Evolutionary conservation across 2,113 vertebrate genomes (phyloP), one percentile per base, ranked within the genome.

Genomic region (Siniperca knerii): DNA sequence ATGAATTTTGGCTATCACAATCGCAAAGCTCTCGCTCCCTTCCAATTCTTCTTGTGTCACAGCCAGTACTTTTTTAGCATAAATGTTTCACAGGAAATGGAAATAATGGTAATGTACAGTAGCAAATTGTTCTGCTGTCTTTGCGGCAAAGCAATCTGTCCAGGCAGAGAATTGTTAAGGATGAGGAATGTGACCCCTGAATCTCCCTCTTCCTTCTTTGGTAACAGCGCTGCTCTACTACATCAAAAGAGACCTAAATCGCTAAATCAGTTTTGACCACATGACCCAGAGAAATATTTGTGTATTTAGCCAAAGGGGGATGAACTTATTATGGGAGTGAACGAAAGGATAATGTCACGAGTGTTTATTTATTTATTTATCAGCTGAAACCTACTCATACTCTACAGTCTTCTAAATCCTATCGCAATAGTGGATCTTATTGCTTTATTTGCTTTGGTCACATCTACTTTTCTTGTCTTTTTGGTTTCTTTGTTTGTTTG

Each of bases 171-270:
- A 48, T 57, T 50, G 84, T 81, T 69, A 46, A 35, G 70, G 84
- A 90, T 40, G 58, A 92, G 79, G 93, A 91, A 92, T 92, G 86
- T 83, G 88, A 90, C 68, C 85, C 75, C 52, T 60, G 61, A 68
- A 82, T 81, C 76, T 84, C 52, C 83, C 25, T 72, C 42, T 87
- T 92, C 93, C 93, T 93, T 95, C 62, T 95, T 93, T 94, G 93
- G 93, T 92, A 92, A 75, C 67, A 71, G 70, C 23, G 4, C 83
- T 80, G 83, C 78, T 75, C 23, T 20, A 12, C 60, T 29, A 82
- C 84, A 86, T 91, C 81, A 91, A 88, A 88, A 77, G 67, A 73
- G 71, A 48, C 68, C 58, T 77, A 83, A 85, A 89, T 88, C 64
- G 37, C 87, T 86, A 88, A 90, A 93, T 90, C 87, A 86, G 68